A percentile compares a stretch with the other conserved stretches of the same genome.
These are phyloP conservation scores for Meteorus sp. DNA, from an alignment of 1,140 invertebrate genomes.

Conservation along the genomic window DNA sequence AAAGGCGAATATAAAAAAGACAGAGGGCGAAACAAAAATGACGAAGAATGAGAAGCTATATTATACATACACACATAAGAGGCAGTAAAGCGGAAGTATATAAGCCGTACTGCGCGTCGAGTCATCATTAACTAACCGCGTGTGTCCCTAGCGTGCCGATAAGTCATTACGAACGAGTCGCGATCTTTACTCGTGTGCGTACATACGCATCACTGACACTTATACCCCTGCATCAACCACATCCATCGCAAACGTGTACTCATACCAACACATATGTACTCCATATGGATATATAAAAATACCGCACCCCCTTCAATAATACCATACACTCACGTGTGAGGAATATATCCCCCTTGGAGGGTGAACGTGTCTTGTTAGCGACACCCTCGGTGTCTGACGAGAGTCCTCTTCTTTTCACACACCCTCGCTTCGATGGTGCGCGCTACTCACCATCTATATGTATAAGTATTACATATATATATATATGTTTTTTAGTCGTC, in stretches of 20 bases:
- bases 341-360: constrained; percentile 33
- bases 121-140: constrained; percentile 44
- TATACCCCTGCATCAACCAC: constrained; percentile 1
- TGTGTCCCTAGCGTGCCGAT: constrained; percentile 42
- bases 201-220: constrained; percentile 12
- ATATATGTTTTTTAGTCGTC: no score
- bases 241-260: no score
- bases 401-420: constrained; percentile 50
- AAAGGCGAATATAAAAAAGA: constrained; percentile 4
- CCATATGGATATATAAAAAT: not conserved
- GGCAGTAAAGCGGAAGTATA: constrained; percentile 30
- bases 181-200: constrained; percentile 7
- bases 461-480: no score
- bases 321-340: constrained; percentile 14
- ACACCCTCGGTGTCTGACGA: constrained; percentile 57
- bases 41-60: constrained; percentile 15
- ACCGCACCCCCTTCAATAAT: not conserved
- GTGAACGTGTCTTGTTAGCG: constrained; percentile 57
- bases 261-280: no score
- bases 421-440: constrained; percentile 19
- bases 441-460: no score
- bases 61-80: constrained; percentile 18
- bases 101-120: no score
- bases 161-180: constrained; percentile 52
- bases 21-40: not conserved